phyloP scores from a whole-genome alignment of 1,140 invertebrate species.

The Megalopta genalis region DNA sequence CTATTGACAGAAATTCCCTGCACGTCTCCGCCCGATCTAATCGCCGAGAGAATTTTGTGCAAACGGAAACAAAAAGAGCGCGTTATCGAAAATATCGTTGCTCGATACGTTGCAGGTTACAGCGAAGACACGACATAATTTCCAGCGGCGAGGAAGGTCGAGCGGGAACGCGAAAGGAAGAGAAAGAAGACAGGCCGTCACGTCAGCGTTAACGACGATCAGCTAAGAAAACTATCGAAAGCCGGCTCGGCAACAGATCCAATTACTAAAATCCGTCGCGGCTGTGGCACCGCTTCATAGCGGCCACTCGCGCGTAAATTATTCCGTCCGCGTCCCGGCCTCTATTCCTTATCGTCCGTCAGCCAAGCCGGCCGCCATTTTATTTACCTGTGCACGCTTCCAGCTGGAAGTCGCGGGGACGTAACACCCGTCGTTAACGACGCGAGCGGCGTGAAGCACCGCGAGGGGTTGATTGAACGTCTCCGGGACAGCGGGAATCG shows the following conservation, averaged over 20 bases:
- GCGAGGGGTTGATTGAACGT: constrained; percentile 29
- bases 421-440: constrained; percentile 43
- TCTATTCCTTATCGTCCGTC: background rate
- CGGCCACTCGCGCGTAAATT: constrained; percentile 10
- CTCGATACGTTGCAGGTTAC: too few relatives aligned
- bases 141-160: too few relatives aligned
- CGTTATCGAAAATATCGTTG: too few relatives aligned
- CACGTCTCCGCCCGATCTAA: too few relatives aligned
- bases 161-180: too few relatives aligned
- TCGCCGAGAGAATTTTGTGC: too few relatives aligned
- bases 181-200: too few relatives aligned
- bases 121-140: too few relatives aligned
- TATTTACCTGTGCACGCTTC: constrained; percentile 12
- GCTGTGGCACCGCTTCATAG: background rate
- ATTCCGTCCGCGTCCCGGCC: background rate
- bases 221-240: constrained; percentile 1
- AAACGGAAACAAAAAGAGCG: too few relatives aligned
- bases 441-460: constrained; percentile 30
- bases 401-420: background rate
- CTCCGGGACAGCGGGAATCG: constrained; percentile 41
- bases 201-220: background rate
- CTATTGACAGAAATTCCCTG: too few relatives aligned
- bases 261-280: background rate
- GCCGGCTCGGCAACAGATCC: background rate
- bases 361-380: background rate